phyloP scores from a whole-genome alignment of 2,113 vertebrate species.

The Tympanuchus pallidicinctus region DNA sequence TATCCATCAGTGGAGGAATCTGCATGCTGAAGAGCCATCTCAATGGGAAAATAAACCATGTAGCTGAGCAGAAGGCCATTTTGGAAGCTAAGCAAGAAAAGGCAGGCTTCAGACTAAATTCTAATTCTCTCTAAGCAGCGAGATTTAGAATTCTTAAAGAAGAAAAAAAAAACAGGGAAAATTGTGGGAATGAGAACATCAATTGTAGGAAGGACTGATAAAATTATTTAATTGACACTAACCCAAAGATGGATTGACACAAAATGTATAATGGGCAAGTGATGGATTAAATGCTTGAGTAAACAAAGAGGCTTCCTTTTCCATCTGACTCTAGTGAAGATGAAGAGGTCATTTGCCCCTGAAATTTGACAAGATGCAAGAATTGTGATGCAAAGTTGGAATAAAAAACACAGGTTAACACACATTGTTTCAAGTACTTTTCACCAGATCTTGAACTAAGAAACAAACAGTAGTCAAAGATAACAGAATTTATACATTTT shows the following conservation, averaged over 20 bases:
- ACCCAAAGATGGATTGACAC: neutral
- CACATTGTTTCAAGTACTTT: neutral
- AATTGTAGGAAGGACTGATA: neutral
- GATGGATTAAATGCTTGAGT: neutral
- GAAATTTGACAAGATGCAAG: neutral
- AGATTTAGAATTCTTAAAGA: neutral
- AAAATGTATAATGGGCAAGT: neutral
- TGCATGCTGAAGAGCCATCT: neutral
- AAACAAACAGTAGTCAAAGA: neutral
- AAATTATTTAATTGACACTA: conserved; percentile 25
- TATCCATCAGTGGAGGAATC: neutral
- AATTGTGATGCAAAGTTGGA: neutral
- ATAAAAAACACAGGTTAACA: neutral
- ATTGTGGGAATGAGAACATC: neutral
- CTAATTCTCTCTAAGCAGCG: neutral
- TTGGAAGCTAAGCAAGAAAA: neutral
- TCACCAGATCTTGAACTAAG: neutral
- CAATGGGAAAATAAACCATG: neutral
- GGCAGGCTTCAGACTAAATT: neutral
- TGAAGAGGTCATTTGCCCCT: neutral
- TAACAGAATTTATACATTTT: neutral
- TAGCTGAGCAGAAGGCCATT: neutral
- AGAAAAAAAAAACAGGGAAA: neutral
- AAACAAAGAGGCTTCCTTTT: neutral
- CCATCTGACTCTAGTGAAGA: neutral